Conservation (phyloP, 2,113 vertebrate genomes). For the Dolichallabes microphthalmus region DNA sequence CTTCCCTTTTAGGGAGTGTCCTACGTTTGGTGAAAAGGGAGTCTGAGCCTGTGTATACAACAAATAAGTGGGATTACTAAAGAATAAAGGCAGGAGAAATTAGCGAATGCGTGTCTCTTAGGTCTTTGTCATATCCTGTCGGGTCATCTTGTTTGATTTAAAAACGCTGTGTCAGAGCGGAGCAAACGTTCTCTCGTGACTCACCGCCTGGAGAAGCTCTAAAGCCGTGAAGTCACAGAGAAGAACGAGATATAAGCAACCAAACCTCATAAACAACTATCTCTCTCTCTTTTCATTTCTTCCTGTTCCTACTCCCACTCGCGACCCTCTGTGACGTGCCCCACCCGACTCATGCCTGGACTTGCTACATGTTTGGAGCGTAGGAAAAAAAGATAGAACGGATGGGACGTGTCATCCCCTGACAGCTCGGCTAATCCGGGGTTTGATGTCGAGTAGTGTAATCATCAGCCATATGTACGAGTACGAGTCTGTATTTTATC, state of each 20-base stretch:
- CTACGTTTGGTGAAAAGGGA: neutral
- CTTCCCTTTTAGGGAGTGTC: neutral
- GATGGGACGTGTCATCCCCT: constrained; percentile 1
- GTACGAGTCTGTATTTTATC: constrained; percentile 9
- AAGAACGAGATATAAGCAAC: constrained; percentile 20
- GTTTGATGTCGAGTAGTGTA: neutral
- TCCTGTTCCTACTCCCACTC: neutral
- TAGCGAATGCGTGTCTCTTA: neutral
- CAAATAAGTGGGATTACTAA: neutral
- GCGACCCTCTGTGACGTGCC: constrained; percentile 26
- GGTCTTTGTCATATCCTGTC: constrained; percentile 34
- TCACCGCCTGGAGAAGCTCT: constrained; percentile 2
- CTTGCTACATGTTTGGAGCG: constrained; percentile 4
- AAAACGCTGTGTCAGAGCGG: neutral
- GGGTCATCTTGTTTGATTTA: constrained; percentile 14
- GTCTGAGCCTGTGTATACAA: neutral
- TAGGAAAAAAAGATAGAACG: neutral
- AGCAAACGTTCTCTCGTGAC: neutral
- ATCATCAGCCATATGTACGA: neutral
- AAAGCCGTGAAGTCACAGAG: constrained; percentile 12
- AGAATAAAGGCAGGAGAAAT: neutral
- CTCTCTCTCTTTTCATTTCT: neutral
- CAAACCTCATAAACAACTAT: neutral
- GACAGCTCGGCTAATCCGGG: neutral
- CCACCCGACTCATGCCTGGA: constrained; percentile 17